Base-by-base conservation (phyloP, 2,113 vertebrate genomes). In the Nothobranchius furzeri region DNA sequence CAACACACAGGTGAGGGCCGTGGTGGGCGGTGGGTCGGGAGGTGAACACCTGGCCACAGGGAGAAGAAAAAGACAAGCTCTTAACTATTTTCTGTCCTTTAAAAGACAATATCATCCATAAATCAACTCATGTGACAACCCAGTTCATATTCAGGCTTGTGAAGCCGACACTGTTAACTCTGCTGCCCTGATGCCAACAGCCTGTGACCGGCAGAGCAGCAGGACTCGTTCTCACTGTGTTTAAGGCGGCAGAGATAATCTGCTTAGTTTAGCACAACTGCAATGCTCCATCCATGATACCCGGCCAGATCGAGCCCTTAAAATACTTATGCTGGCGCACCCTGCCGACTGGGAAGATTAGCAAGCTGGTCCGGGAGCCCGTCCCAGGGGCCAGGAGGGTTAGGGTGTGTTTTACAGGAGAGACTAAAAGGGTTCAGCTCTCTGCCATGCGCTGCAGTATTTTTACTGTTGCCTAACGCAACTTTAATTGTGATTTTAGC, bases 1-100 rank as follows among this genome's bases (percentile, higher is more conserved):
- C 92, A 99, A 94, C 89, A 99, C 98, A 87, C 98, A 99, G 94
- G 98, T 99, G 93, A 99, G 97, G 95, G 98, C 98, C 98, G 98
- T 99, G 98, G 94, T 98, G 92, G 91, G 89, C 92, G 94, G 95
- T 72, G 89, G 96, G 94, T 94, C 89, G 95, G 88, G 90, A 92
- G 94, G 94, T 94, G 94, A 95, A 98, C 95, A 84, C 96, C 93
- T 93, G 89, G 54, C 59, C 24, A 30, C 45, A 53, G 45, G 43
- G 42, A 54, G 40, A 53, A 68, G 3, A 7, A 48, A 53, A 46
- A 52, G 43, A 45, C 2, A 10, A 12, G 12, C 9, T 11, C 12
- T 45, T 45, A 11, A 45, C 9, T 10, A 12, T 4, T 45, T 12
- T 45, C 43, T 40, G 37, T 8, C 37, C 37, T 40, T 40, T 8